phyloP scores from a whole-genome alignment of 2,113 vertebrate species.

The Octodon degus region DNA sequence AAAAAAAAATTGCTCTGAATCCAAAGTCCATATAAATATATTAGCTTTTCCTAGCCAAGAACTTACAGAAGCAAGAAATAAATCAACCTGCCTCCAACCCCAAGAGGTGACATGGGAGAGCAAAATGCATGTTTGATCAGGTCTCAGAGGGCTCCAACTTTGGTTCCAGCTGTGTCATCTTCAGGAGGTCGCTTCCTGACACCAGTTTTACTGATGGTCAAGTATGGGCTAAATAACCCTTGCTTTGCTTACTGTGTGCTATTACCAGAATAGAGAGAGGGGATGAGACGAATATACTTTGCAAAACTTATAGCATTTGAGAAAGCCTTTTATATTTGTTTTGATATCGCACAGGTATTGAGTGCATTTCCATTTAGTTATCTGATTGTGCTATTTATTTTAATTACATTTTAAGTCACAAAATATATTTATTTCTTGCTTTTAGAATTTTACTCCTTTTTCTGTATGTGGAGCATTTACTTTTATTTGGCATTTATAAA shows the following conservation, averaged over 20 bases:
- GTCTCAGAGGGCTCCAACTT: not conserved
- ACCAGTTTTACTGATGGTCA: not conserved
- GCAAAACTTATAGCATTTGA: not conserved
- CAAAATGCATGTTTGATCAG: not conserved
- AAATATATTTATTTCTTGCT: not conserved
- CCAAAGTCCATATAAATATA: conserved; percentile 69
- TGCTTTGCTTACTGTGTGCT: not conserved
- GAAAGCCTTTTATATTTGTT: not conserved
- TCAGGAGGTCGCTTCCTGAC: not conserved
- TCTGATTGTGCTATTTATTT: conserved; percentile 1
- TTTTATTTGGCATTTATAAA: not conserved
- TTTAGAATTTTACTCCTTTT: conserved; percentile 14
- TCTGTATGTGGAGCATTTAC: not conserved
- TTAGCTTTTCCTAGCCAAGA: conserved; percentile 63
- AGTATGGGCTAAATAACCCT: not conserved
- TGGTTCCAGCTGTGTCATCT: not conserved
- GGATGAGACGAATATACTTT: not conserved
- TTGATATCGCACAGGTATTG: not conserved
- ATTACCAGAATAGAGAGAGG: not conserved
- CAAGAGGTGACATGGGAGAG: not conserved
- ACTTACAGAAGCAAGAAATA: conserved; percentile 69
- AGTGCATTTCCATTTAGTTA: not conserved
- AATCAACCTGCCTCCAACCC: conserved; percentile 32
- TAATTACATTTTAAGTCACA: not conserved
- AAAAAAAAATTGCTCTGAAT: conserved; percentile 62